These are phyloP conservation scores for Aurelia coerulea DNA, from an alignment of 30 jellyfish, hydroid and myxozoan genomes.

Conservation along the genomic window DNA sequence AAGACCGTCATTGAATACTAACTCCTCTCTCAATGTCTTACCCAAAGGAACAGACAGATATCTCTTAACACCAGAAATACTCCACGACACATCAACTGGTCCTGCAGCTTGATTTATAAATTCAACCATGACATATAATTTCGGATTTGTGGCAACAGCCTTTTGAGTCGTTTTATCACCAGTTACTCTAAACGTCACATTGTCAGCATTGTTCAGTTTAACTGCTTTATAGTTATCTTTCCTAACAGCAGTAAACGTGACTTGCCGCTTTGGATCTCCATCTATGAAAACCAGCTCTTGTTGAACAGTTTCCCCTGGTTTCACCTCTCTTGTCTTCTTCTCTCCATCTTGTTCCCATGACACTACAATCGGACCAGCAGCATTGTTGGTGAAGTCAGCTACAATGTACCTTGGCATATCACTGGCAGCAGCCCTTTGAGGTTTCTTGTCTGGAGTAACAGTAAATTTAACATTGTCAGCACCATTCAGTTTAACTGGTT, in stretches of 20 bases:
- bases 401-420: conserved; percentile 31
- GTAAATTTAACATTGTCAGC: conserved; percentile 3
- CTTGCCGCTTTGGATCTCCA: conserved; percentile 9
- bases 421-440: conserved; percentile 16
- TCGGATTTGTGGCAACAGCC: conserved; percentile 14
- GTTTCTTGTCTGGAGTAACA: conserved; percentile 13
- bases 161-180: conserved; percentile 8
- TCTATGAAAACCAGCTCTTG: conserved; percentile 3
- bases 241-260: conserved; percentile 18
- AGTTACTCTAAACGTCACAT: conserved; percentile 21
- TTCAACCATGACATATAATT: background rate
- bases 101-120: background rate
- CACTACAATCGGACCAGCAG: conserved; percentile 35
- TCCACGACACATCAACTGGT: background rate
- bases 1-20: background rate
- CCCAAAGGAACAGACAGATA: background rate
- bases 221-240: conserved; percentile 18
- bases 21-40: background rate
- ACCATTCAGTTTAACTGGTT: conserved; percentile 24
- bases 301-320: background rate
- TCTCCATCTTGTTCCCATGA: conserved; percentile 24
- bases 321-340: conserved; percentile 5
- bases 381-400: conserved; percentile 34
- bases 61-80: background rate
- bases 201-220: conserved; percentile 4